phyloP scores from a whole-genome alignment of 1,140 invertebrate genomes.

The Drosophila seguyi region DNA sequence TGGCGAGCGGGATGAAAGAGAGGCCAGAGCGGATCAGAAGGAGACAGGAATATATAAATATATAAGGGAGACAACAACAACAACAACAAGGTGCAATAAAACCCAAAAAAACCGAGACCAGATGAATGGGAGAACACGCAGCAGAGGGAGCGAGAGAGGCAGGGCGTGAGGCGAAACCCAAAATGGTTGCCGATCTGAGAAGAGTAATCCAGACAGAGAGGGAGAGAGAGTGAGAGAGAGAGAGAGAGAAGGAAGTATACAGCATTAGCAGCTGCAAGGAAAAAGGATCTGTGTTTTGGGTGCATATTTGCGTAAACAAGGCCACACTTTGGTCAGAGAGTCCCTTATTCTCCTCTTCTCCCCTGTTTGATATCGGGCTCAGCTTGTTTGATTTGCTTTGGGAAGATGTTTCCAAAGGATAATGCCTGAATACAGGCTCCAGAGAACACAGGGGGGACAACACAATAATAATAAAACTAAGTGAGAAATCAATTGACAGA shows the following conservation, averaged over 20 bases:
- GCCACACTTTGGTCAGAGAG: conserved; percentile 59
- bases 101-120: conserved; percentile 50
- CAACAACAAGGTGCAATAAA: conserved; percentile 83
- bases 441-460: conserved; percentile 1
- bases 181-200: conserved; percentile 62
- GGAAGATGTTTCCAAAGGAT: conserved; percentile 3
- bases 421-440: conserved; percentile 13
- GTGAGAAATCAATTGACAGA: conserved; percentile 44
- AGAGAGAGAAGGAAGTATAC: neutral
- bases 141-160: conserved; percentile 51
- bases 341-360: neutral
- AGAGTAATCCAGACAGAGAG: conserved; percentile 1
- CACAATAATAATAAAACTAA: conserved; percentile 18
- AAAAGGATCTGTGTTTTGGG: conserved; percentile 37
- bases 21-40: conserved; percentile 30
- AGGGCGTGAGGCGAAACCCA: conserved; percentile 69
- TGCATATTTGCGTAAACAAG: conserved; percentile 55
- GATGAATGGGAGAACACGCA: conserved; percentile 45
- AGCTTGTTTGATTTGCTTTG: conserved; percentile 26
- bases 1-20: conserved; percentile 24
- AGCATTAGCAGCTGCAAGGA: conserved; percentile 37
- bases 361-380: conserved; percentile 42
- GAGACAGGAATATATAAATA: conserved; percentile 9
- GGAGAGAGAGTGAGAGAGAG: neutral
- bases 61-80: conserved; percentile 44